Percentiles rank a stretch among this genome's conserved stretches.
Conservation (phyloP, 1,140 invertebrate species). For the Cephus cinctus region DNA sequence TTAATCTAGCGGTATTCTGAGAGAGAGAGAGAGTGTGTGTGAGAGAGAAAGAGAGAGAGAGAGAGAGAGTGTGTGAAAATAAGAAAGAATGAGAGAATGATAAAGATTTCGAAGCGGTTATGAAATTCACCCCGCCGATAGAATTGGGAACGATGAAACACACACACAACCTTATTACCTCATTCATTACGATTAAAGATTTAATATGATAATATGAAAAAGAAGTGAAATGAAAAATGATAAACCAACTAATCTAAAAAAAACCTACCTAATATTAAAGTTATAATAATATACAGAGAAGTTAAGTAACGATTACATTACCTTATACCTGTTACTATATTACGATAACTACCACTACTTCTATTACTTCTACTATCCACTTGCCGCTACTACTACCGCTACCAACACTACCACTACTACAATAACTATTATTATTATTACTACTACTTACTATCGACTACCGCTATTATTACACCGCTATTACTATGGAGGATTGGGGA, state of each 20-base stretch:
- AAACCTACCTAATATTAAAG: conserved; percentile 51
- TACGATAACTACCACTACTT: conserved; percentile 11
- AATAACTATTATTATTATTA: conserved; percentile 25
- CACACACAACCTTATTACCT: conserved; percentile 56
- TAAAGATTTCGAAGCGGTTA: conserved; percentile 9
- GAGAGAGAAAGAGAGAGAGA: no score
- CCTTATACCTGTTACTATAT: conserved; percentile 43
- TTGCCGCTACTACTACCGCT: conserved; percentile 34
- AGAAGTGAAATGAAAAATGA: conserved; percentile 17
- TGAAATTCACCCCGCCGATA: conserved; percentile 31
- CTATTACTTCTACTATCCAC: conserved; percentile 21
- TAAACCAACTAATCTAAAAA: conserved; percentile 41
- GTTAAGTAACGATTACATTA: conserved; percentile 49
- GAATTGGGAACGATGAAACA: conserved; percentile 28
- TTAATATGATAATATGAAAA: conserved; percentile 41
- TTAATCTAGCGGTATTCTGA: no score
- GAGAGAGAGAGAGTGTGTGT: no score
- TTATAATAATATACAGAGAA: conserved; percentile 50
- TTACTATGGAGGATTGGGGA: background rate
- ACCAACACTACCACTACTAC: conserved; percentile 18
- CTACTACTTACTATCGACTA: background rate
- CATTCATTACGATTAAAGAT: conserved; percentile 55
- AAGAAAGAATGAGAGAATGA: conserved; percentile 11
- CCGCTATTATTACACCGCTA: background rate
- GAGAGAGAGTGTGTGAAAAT: no score